phyloP scores from a whole-genome alignment of 2,797 vertebrate species.

The Peromyscus aztecus region DNA sequence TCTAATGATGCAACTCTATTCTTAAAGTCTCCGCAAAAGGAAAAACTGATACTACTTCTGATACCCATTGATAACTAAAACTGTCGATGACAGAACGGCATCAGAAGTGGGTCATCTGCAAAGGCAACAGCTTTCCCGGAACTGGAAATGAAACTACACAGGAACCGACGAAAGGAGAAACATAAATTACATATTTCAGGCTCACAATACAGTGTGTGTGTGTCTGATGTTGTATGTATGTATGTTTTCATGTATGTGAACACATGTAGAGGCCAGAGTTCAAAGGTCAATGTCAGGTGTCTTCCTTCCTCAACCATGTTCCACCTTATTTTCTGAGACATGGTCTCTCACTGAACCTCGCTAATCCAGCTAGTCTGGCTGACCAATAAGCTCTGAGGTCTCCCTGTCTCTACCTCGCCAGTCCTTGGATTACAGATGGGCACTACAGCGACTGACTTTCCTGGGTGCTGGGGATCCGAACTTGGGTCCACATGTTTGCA shows the following conservation, averaged over 20 bases:
- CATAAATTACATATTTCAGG: neutral
- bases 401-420: neutral
- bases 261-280: neutral
- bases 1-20: neutral
- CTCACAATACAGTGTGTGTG: neutral
- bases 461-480: neutral
- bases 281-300: neutral
- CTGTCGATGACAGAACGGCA: neutral
- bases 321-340: neutral
- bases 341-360: neutral
- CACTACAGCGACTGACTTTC: too few species aligned
- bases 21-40: slow-evolving; percentile 14
- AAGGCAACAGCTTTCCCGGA: neutral
- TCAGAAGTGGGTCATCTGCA: neutral
- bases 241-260: neutral
- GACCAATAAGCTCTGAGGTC: neutral
- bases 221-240: neutral
- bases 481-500: neutral
- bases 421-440: neutral
- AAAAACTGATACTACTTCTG: neutral
- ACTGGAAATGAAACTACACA: neutral
- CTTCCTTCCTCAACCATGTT: neutral
- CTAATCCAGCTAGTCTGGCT: neutral
- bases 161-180: neutral
- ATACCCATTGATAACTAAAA: neutral